Percentiles rank a stretch among this genome's conserved stretches.
Evolutionary conservation across 2,888 invertebrate genomes (phyloP).

Genomic region (Adela reaumurella): DNA sequence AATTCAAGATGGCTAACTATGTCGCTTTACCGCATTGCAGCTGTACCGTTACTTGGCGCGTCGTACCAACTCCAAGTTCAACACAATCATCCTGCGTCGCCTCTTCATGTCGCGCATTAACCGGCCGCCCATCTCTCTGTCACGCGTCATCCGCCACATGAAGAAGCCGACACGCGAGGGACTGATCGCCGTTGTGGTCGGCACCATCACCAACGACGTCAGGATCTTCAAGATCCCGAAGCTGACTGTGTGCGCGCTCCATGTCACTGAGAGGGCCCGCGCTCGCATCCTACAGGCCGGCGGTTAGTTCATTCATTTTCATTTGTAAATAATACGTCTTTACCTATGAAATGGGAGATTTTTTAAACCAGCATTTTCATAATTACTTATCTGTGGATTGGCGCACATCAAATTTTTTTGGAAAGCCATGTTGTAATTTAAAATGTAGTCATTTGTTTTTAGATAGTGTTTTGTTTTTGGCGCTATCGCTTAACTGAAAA

Average conservation of each 20-base stretch:
- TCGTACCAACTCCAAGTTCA: slow-evolving; percentile 94
- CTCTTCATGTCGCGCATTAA: slow-evolving; percentile 98
- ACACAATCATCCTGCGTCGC: slow-evolving; percentile 88
- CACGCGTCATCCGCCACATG: slow-evolving; percentile 83
- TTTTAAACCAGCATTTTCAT: no score
- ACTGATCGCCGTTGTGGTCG: slow-evolving; percentile 90
- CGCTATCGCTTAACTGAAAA: no score
- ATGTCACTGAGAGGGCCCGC: slow-evolving; percentile 91
- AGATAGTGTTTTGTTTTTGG: no score
- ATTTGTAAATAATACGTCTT: no score
- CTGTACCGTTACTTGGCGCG: slow-evolving; percentile 96
- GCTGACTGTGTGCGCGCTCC: slow-evolving; percentile 88
- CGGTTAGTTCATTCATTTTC: slow-evolving; percentile 56
- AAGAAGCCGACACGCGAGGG: slow-evolving; percentile 80
- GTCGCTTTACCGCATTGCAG: slow-evolving; percentile 43
- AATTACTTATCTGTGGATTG: no score
- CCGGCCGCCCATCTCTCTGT: slow-evolving; percentile 90
- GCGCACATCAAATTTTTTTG: no score
- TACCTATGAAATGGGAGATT: no score
- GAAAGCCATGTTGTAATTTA: no score
- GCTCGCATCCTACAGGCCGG: slow-evolving; percentile 95
- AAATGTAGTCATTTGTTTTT: no score
- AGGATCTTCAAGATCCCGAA: slow-evolving; percentile 91
- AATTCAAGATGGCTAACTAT: neutral
- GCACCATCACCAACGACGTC: slow-evolving; percentile 92